Conservation (phyloP, 2,797 vertebrate species). For the Mormyrops boulengeri region DNA sequence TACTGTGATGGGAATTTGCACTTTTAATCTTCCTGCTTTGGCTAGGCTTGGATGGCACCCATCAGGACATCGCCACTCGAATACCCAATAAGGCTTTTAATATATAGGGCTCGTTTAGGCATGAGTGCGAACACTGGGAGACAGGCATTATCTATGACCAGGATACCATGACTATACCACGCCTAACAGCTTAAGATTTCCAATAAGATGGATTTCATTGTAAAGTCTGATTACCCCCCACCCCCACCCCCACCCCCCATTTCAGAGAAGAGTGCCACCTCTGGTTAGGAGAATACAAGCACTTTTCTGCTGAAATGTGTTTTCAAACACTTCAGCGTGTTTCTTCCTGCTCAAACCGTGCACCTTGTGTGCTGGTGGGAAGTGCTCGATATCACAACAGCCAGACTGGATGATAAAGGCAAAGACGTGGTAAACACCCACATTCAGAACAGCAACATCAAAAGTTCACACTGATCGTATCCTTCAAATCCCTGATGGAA, state of each 20-base stretch:
- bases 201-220: background rate
- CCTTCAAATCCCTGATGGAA: background rate
- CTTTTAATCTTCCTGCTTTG: background rate
- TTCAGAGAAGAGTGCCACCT: background rate
- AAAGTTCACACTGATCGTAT: background rate
- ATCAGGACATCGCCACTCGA: background rate
- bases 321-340: background rate
- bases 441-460: background rate
- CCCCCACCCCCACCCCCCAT: background rate
- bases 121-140: background rate
- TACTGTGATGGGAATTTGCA: background rate
- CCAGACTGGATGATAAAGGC: background rate
- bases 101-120: background rate
- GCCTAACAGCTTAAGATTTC: background rate
- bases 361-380: too few species aligned
- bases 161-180: background rate
- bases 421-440: background rate
- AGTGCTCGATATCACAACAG: background rate
- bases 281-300: background rate
- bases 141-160: background rate
- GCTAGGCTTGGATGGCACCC: background rate
- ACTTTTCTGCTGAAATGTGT: background rate
- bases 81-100: background rate
- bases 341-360: background rate
- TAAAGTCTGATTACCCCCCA: background rate